A percentile compares a stretch with the other conserved stretches of the same genome.
These are phyloP conservation scores for Aphodius sticticus DNA, from an alignment of 2,888 invertebrate species.

Conservation along the genomic window DNA sequence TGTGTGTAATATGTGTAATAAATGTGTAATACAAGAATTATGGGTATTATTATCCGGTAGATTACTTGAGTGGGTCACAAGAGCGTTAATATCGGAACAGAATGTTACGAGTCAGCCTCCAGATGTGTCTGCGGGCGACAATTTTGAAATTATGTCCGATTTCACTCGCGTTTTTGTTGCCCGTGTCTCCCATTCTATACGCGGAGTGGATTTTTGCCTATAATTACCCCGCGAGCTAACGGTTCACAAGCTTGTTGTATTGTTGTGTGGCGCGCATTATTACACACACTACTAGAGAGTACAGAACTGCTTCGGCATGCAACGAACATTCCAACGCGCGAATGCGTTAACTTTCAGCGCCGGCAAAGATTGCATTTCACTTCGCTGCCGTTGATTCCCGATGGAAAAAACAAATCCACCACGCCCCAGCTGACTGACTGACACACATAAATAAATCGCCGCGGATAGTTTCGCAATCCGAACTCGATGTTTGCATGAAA, in stretches of 20 bases:
- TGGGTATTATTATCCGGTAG: neutral
- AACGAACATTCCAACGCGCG: neutral
- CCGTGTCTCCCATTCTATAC: neutral
- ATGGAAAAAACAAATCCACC: neutral
- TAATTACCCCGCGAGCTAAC: neutral
- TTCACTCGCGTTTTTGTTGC: neutral
- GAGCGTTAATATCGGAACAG: neutral
- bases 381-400: neutral
- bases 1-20: no score
- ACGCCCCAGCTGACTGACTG: neutral
- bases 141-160: conserved; percentile 4
- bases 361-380: neutral
- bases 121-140: neutral
- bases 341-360: neutral
- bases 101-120: neutral
- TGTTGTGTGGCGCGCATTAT: neutral
- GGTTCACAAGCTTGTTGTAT: neutral
- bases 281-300: neutral
- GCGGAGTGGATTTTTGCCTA: neutral
- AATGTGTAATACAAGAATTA: no score
- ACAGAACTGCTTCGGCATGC: neutral
- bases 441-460: neutral
- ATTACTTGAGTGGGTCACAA: neutral
- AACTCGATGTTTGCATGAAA: neutral
- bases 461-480: neutral